Evolutionary conservation across 2,888 invertebrate species (phyloP).

Genomic region (Oxyscelio sp.): DNA sequence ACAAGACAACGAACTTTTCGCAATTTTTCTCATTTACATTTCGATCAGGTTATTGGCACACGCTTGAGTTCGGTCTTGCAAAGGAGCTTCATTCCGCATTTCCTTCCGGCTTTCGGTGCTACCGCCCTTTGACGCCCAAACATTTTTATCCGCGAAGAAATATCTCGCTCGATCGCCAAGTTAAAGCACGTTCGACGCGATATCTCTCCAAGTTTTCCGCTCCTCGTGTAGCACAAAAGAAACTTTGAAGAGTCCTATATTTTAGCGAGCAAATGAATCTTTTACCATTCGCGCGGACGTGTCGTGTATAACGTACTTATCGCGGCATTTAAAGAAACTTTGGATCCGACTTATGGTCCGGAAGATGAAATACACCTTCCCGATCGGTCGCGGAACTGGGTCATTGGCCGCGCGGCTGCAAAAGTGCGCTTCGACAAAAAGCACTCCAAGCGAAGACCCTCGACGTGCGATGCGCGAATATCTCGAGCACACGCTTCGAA

Average conservation of each 20-base stretch:
- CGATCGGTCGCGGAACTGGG: conserved; percentile 52
- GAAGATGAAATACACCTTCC: conserved; percentile 58
- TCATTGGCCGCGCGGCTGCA: conserved; percentile 42
- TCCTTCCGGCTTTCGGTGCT: conserved; percentile 26
- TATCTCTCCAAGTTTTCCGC: conserved; percentile 37
- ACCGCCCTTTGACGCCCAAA: conserved; percentile 42
- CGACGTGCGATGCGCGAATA: conserved; percentile 42
- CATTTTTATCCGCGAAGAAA: conserved; percentile 57
- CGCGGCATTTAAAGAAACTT: conserved; percentile 70
- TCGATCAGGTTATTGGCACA: conserved; percentile 76
- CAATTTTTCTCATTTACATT: conserved; percentile 16
- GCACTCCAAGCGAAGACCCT: conserved; percentile 55
- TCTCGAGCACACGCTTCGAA: conserved; percentile 51
- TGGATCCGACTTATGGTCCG: conserved; percentile 47
- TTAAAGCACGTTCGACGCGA: conserved; percentile 65
- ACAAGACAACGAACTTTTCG: no score
- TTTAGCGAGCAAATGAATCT: conserved; percentile 61
- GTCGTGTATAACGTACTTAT: conserved; percentile 71
- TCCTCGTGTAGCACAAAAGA: conserved; percentile 56
- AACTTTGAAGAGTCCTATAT: conserved; percentile 65
- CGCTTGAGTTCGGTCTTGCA: conserved; percentile 68
- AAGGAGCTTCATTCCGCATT: conserved; percentile 78
- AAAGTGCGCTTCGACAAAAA: conserved; percentile 53
- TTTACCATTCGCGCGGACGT: conserved; percentile 50
- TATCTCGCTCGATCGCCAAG: conserved; percentile 58